Conservation (phyloP, 2,797 vertebrate species). For the Etheostoma nigrum region DNA sequence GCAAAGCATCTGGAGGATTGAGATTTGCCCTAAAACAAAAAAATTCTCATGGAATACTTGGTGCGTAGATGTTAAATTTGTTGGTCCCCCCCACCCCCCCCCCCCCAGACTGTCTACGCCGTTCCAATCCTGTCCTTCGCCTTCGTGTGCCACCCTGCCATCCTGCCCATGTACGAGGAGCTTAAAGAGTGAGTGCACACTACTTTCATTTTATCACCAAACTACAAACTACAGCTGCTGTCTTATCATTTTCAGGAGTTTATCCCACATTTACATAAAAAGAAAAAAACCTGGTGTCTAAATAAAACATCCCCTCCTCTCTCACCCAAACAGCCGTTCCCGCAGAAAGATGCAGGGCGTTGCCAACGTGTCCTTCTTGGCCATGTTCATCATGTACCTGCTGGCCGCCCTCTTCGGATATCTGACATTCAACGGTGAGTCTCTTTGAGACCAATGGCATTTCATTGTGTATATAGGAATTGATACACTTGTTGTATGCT, state of each 20-base stretch:
- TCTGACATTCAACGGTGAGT: conserved; percentile 95
- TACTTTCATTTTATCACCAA: neutral
- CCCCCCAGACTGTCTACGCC: conserved; percentile 93
- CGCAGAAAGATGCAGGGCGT: conserved; percentile 95
- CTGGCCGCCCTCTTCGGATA: conserved; percentile 97
- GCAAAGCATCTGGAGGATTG: neutral
- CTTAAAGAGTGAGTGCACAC: conserved; percentile 89
- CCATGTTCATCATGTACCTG: conserved; percentile 98
- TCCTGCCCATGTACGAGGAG: conserved; percentile 98
- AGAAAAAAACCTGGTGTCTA: neutral
- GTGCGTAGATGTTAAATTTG: neutral
- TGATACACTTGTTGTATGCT: no score
- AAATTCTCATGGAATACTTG: neutral
- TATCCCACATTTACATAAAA: neutral
- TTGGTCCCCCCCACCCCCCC: neutral
- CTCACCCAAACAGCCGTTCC: conserved; percentile 87
- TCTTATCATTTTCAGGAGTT: neutral
- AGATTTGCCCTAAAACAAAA: neutral
- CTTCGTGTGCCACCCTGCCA: conserved; percentile 97
- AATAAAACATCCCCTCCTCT: neutral
- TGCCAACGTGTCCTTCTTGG: conserved; percentile 95
- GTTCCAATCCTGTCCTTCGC: conserved; percentile 97
- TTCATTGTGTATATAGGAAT: neutral
- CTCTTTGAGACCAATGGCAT: neutral
- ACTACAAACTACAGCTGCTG: neutral